phyloP scores from a whole-genome alignment of 1,140 invertebrate genomes.

The Drosophila repletoides region DNA sequence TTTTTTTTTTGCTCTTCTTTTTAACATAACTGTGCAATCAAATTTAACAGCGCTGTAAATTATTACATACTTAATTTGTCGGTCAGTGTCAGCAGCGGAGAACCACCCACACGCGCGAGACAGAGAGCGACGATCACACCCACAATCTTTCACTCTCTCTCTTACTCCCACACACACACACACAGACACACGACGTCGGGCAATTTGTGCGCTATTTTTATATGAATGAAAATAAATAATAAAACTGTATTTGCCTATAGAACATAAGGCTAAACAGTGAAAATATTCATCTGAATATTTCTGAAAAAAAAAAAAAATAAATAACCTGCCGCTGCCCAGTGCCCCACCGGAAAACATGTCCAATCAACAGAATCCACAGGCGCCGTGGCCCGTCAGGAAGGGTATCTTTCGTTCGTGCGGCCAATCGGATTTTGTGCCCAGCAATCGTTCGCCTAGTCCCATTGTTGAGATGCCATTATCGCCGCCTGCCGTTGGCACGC shows the following conservation, averaged over 20 bases:
- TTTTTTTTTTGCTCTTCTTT: too few species aligned
- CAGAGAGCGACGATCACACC: neutral
- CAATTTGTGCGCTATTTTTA: conserved; percentile 78
- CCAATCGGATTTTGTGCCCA: conserved; percentile 80
- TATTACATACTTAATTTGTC: conserved; percentile 57
- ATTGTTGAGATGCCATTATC: conserved; percentile 81
- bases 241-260: conserved; percentile 30
- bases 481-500: conserved; percentile 74
- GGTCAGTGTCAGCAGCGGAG: conserved; percentile 57
- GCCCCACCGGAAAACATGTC: conserved; percentile 45
- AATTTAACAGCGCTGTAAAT: conserved; percentile 37
- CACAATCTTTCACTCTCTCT: conserved; percentile 4
- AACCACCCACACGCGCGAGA: conserved; percentile 6
- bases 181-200: conserved; percentile 49
- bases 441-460: conserved; percentile 75
- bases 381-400: conserved; percentile 87
- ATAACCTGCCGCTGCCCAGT: too few species aligned
- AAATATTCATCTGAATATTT: conserved; percentile 24
- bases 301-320: too few species aligned
- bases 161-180: conserved; percentile 5
- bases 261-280: conserved; percentile 31
- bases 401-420: conserved; percentile 84
- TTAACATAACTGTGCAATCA: neutral
- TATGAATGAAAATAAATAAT: conserved; percentile 69
- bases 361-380: conserved; percentile 84